Evolutionary conservation across 2,888 invertebrate species (phyloP).

Genomic region (Melanchra persicariae): DNA sequence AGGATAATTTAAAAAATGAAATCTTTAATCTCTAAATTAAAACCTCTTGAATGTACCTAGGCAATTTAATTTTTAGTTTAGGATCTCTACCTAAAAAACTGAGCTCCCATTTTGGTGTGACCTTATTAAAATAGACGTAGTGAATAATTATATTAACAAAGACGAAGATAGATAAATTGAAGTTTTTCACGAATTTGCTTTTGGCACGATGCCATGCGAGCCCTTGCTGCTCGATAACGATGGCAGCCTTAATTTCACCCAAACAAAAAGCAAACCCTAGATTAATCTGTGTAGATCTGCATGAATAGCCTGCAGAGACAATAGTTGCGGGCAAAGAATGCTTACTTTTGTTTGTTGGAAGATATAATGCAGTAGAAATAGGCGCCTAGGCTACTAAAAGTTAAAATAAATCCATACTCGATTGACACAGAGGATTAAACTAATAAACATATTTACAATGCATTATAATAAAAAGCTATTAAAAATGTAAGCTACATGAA

Average conservation of each 20-base stretch:
- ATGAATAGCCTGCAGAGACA: not conserved
- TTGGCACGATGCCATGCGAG: conserved; percentile 51
- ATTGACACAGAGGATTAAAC: conserved; percentile 6
- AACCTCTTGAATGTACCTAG: not conserved
- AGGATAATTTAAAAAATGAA: not conserved
- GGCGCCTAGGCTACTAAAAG: not conserved
- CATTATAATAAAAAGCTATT: conserved; percentile 6
- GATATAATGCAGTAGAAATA: not conserved
- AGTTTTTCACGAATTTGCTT: conserved; percentile 22
- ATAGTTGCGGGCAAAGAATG: conserved; percentile 5
- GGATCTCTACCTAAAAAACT: not conserved
- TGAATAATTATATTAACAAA: conserved; percentile 15
- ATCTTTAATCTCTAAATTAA: too few relatives aligned
- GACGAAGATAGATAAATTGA: too few relatives aligned
- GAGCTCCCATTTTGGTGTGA: not conserved
- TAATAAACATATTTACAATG: conserved; percentile 14
- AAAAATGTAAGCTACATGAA: conserved; percentile 23
- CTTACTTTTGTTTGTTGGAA: not conserved
- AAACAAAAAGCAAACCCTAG: conserved; percentile 21
- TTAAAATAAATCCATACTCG: not conserved
- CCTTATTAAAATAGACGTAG: conserved; percentile 14
- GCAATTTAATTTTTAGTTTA: not conserved
- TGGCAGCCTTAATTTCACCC: conserved; percentile 21
- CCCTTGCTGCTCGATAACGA: conserved; percentile 28
- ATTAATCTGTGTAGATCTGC: conserved; percentile 9